Evolutionary conservation across 2,113 vertebrate species (phyloP).

Genomic region (Notechis scutatus): DNA sequence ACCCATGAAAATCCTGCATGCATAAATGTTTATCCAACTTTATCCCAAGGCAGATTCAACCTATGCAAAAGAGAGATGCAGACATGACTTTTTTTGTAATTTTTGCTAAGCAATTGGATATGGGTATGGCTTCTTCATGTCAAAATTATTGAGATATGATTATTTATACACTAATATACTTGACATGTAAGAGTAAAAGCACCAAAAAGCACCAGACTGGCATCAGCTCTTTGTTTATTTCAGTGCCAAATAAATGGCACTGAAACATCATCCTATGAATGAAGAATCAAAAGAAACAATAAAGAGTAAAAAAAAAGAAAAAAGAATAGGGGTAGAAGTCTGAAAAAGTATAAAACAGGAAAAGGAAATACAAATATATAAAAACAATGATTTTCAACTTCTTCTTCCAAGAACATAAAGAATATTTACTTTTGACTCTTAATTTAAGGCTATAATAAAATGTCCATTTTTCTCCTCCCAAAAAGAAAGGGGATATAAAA

Average conservation of each 20-base stretch:
- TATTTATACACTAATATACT: not conserved
- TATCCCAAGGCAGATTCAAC: not conserved
- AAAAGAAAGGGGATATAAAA: not conserved
- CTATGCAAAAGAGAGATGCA: not conserved
- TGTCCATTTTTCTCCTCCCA: not conserved
- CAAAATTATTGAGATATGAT: not conserved
- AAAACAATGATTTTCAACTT: not conserved
- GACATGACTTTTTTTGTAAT: not conserved
- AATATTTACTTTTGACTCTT: not conserved
- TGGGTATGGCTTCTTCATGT: not conserved
- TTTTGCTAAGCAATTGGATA: not conserved
- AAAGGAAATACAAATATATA: not conserved
- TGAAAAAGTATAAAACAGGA: not conserved
- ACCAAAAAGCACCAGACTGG: not conserved
- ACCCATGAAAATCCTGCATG: not conserved
- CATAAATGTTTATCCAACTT: not conserved
- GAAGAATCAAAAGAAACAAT: not conserved
- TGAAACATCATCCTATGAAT: not conserved
- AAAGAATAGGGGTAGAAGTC: not conserved
- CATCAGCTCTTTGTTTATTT: not conserved
- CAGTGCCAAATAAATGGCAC: not conserved
- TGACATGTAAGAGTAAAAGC: not conserved
- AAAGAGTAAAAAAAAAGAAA: not conserved
- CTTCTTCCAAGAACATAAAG: not conserved
- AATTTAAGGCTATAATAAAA: not conserved